Evolutionary conservation across 2,113 vertebrate species (phyloP).

Genomic region (Pandion haliaetus): DNA sequence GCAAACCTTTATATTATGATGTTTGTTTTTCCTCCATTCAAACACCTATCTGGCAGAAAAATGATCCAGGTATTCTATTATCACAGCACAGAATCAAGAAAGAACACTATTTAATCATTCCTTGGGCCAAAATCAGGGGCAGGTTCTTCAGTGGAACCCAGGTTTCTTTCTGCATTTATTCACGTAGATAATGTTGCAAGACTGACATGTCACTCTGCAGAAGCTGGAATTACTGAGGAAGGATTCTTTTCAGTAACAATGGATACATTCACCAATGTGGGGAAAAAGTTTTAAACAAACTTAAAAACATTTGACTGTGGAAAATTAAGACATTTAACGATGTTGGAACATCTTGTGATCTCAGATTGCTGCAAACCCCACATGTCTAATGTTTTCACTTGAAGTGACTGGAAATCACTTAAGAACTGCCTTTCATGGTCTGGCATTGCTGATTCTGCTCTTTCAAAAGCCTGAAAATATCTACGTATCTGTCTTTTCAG

Average conservation of each 20-base stretch:
- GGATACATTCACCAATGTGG: not conserved
- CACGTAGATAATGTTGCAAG: not conserved
- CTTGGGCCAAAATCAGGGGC: not conserved
- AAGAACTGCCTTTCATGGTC: not conserved
- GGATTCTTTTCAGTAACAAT: not conserved
- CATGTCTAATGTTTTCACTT: not conserved
- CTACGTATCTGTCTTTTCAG: not conserved
- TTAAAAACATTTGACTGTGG: not conserved
- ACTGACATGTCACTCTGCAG: not conserved
- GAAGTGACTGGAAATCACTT: not conserved
- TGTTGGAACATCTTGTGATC: not conserved
- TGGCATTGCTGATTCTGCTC: not conserved
- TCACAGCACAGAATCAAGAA: not conserved
- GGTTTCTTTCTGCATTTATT: not conserved
- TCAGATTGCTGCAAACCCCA: not conserved
- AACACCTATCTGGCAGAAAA: not conserved
- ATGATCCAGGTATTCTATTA: not conserved
- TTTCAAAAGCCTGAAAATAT: not conserved
- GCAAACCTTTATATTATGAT: not conserved
- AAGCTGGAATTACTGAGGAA: not conserved
- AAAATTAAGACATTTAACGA: not conserved
- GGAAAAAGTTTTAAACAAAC: not conserved
- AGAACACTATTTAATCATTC: not conserved
- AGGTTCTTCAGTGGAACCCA: not conserved
- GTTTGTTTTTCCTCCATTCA: not conserved